Evolutionary conservation across 2,888 invertebrate species (phyloP).

Genomic region (Lobophora halterata): DNA sequence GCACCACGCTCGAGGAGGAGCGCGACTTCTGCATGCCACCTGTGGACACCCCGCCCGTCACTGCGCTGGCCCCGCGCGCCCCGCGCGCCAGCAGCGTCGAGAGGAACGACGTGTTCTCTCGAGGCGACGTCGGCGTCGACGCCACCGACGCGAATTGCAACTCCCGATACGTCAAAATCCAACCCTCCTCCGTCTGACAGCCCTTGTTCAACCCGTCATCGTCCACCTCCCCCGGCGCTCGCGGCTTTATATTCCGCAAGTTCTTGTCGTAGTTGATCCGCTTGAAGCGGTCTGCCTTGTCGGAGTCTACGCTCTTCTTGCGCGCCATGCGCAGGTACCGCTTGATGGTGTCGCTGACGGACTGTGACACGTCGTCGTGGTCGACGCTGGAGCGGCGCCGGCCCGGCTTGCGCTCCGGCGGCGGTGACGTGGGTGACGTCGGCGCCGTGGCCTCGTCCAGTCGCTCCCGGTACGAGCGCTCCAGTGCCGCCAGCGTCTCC

Average conservation of each 20-base stretch:
- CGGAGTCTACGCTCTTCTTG: conserved; percentile 91
- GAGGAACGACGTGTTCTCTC: conserved; percentile 75
- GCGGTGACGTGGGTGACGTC: conserved; percentile 66
- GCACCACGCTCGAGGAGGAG: conserved; percentile 92
- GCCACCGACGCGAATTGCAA: conserved; percentile 60
- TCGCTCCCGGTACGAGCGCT: conserved; percentile 67
- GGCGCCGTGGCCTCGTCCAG: conserved; percentile 66
- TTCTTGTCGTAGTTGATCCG: conserved; percentile 94
- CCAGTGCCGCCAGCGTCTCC: conserved; percentile 72
- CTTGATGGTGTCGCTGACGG: conserved; percentile 93
- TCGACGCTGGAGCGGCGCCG: conserved; percentile 89
- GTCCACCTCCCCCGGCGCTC: conserved; percentile 88
- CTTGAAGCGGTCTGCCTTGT: conserved; percentile 90
- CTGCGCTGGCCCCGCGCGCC: conserved; percentile 51
- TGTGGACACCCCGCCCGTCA: conserved; percentile 59
- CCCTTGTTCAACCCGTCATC: conserved; percentile 89
- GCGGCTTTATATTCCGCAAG: conserved; percentile 90
- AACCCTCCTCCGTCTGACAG: conserved; percentile 88
- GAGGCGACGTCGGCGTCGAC: conserved; percentile 74
- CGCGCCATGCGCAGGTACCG: conserved; percentile 92
- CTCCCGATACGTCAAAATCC: conserved; percentile 81
- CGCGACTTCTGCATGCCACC: conserved; percentile 95
- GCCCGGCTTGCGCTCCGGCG: conserved; percentile 59
- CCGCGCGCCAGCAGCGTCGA: conserved; percentile 61
- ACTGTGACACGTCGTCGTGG: conserved; percentile 92